Evolutionary conservation across 1,140 invertebrate species (phyloP), one percentile per base, ranked within the genome.

Genomic region (Lucilia sericata): DNA sequence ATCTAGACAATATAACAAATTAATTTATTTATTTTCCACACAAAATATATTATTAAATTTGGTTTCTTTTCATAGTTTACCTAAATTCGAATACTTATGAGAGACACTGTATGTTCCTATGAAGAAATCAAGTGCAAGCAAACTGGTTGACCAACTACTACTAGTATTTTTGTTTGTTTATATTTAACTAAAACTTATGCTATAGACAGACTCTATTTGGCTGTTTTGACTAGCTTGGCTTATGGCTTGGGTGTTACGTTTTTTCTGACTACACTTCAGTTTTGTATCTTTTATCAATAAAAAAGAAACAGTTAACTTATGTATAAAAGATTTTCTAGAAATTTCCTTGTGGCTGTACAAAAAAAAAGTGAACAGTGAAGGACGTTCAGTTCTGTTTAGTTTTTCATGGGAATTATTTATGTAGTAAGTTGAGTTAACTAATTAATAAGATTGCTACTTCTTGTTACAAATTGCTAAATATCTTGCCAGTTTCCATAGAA

Each of bases 61-160:
- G n/a, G n/a, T n/a, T n/a, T n/a, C n/a, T n/a, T n/a, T n/a, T n/a
- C n/a, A n/a, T n/a, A n/a, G n/a, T n/a, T n/a, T n/a, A n/a, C n/a
- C n/a, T n/a, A n/a, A n/a, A n/a, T n/a, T n/a, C n/a, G n/a, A n/a
- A n/a, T n/a, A n/a, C n/a, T n/a, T n/a, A n/a, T n/a, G n/a, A n/a
- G n/a, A n/a, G n/a, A n/a, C n/a, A n/a, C n/a, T n/a, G n/a, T 10
- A 70, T 70, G 65, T 19, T 30, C 3, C 25, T 30, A 21, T 70
- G n/a, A 70, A 70, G 65, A 70, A 21, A 70, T 70, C 65, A 70
- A 70, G 65, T 70, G 65, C 65, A 70, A 70, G 65, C 65, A 70
- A 70, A 70, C 65, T 70, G 65, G 65, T 70, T 70, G 12, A 9
- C 65, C 65, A 70, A 70, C 65, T 70, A 36, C 3, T 36, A 14